Evolutionary conservation across 2,888 invertebrate genomes (phyloP), one percentile per base, ranked within the genome.

Genomic region (Plebejus anna): DNA sequence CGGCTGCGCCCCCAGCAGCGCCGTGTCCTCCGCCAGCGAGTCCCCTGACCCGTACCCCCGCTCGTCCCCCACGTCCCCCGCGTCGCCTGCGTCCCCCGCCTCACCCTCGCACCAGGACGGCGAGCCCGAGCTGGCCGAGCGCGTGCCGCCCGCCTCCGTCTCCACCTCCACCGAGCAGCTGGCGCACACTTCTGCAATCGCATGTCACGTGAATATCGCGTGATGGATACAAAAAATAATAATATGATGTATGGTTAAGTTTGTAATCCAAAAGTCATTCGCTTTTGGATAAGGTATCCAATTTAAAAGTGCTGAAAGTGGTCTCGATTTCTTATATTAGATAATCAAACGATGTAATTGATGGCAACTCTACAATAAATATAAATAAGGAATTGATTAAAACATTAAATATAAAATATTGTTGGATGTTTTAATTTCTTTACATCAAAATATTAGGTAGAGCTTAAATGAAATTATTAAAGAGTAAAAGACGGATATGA

Each of bases 51-150:
- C 95, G 81, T 95, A 95, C 71, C 94, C 95, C 55, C 91, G 88
- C 83, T 91, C 91, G 79, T 90, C 91, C 71, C 94, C 95, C 78
- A 95, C 95, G 79, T 90, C 91, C 9, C 87, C 94, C 5, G 90
- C 93, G 32, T 92, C 94, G 70, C 94, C 95, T 78, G 95, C 95
- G 79, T 90, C 91, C 9, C 87, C 94, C 5, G 90, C 93, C 32
- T 92, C 94, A 70, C 94, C 95, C 78, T 95, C 95, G 79, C 95
- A 94, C 94, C 90, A 94, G 81, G 87, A 95, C 87, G 84, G 91
- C 83, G 85, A 94, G 82, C 94, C 95, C 77, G 92, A 92, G 84
- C 92, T 94, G 79, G 87, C 90, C 5, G 90, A 91, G 36, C 86
- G 84, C 11, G 88, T 87, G 42, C 86, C 89, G 76, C 90, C 94